These are phyloP conservation scores for Oreochromis tanganicae DNA, from an alignment of 2,113 vertebrate genomes.

Conservation along the genomic window DNA sequence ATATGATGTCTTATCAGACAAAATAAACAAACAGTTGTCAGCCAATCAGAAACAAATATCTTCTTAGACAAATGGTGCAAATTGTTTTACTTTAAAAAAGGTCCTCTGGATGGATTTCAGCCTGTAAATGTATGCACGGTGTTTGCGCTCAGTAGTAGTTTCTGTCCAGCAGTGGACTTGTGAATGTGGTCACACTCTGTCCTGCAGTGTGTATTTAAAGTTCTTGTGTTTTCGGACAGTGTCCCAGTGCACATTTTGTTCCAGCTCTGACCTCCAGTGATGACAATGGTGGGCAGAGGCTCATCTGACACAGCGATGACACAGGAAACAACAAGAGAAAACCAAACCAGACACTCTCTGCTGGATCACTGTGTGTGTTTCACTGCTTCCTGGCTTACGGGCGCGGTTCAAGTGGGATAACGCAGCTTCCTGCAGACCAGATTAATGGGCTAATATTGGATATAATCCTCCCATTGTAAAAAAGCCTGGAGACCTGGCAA, in stretches of 20 bases:
- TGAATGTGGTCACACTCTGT: not conserved
- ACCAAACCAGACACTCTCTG: not conserved
- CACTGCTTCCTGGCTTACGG: slow-evolving; percentile 16
- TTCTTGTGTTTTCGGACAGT: not conserved
- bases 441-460: slow-evolving; percentile 59
- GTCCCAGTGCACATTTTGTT: not conserved
- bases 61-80: not conserved
- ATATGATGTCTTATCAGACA: not conserved
- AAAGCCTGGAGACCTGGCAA: not conserved
- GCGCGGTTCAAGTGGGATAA: slow-evolving; percentile 29
- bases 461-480: slow-evolving; percentile 58
- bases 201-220: not conserved
- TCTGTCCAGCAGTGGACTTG: not conserved
- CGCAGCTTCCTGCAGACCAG: slow-evolving; percentile 36
- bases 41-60: not conserved
- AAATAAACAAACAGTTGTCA: not conserved
- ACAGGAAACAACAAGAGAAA: not conserved
- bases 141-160: not conserved
- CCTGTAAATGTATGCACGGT: not conserved
- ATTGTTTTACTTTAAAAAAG: not conserved
- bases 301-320: slow-evolving; percentile 21
- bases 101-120: not conserved
- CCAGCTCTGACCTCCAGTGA: not conserved
- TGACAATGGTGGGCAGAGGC: slow-evolving; percentile 12
- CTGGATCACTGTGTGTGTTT: not conserved